Evolutionary conservation across 92 coral and sea anemone species (phyloP), one percentile per base, ranked within the genome.

Genomic region (Porites cylindrica): DNA sequence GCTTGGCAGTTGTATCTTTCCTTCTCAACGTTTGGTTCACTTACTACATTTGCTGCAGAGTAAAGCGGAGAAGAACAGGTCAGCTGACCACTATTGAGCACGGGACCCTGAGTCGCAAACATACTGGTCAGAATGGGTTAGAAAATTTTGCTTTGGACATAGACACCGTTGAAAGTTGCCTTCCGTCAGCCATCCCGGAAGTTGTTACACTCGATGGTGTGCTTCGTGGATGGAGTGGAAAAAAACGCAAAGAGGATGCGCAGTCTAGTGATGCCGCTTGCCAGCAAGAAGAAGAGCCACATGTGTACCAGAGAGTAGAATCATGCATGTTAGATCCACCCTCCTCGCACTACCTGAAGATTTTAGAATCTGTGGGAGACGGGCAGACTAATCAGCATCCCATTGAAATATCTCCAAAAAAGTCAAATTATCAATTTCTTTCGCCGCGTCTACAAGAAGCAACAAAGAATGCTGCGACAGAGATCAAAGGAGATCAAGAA

Each of bases 241-340:
- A 6, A 9, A 43, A 8, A 11, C 60, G 50, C 1, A 14, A 17
- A 2, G 64, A 83, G 72, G 64, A 74, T 62, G 52, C 56, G 23
- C 73, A 51, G 65, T 4, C 7, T 1, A 65, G n/a, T 9, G 5
- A 14, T 2, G n/a, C 64, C 56, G 52, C 87, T 74, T 1, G 19
- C n/a, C 80, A 19, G 29, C 65, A 63, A 74, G 65, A 43, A 63
- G 43, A 61, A 72, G 50, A 83, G 51, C 73, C 43, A 14, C 87
- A 74, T 52, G 74, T 83, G 24, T 83, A 83, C 47, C 87, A 83
- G 65, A 62, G 80, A 54, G 10, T 83, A 18, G 64, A 83, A 1
- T 83, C 87, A 11, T 73, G 87, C 32, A 1, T 73, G 13, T 47
- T 72, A 4, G 69, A 61, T 62, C 80, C 72, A 59, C 12, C 70